Evolutionary conservation across 2,797 vertebrate species (phyloP), one percentile per base, ranked within the genome.

Genomic region (Melanotaenia trifasciata): DNA sequence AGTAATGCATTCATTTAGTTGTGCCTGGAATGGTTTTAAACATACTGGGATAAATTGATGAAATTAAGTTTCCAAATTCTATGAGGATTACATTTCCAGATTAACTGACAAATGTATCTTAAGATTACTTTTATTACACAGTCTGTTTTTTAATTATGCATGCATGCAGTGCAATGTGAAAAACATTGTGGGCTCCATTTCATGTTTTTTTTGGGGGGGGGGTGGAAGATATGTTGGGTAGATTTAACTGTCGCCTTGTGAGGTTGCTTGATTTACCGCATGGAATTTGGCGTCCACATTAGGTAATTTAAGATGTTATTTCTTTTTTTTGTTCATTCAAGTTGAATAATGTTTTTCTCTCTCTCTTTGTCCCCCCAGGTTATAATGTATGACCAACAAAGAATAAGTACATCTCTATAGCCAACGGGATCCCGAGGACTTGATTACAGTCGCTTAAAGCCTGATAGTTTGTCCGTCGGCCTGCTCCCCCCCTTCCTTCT

Each of bases 391-490:
- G 94, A 96, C 93, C 95, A 96, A 94, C 95, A 96, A 94, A 97
- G 96, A 96, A 98, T 96, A 98, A 95, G 95, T 94, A 95, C 95
- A 83, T 95, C 94, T 97, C 97, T 99, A 97, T 99, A 98, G 97
- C 97, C 97, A 94, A 94, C 93, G 95, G 94, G 94, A 93, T 94
- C 89, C 87, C 85, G 86, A 95, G 96, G 96, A 98, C 96, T 96
- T 95, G 92, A 95, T 97, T 97, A 96, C 96, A 96, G 97, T 97
- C 95, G 94, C 96, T 97, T 96, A 93, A 96, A 97, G 96, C 96
- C 97, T 99, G 97, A 92, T 96, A 97, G 96, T 97, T 97, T 96
- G 94, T 94, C 94, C 93, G 93, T 94, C 93, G 80, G 92, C 91
- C 93, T 95, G 90, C 91, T 92, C 90, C 93, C 91, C 85, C 78